These are phyloP conservation scores for Hyles lineata DNA, from an alignment of 2,888 invertebrate genomes.

Conservation along the genomic window DNA sequence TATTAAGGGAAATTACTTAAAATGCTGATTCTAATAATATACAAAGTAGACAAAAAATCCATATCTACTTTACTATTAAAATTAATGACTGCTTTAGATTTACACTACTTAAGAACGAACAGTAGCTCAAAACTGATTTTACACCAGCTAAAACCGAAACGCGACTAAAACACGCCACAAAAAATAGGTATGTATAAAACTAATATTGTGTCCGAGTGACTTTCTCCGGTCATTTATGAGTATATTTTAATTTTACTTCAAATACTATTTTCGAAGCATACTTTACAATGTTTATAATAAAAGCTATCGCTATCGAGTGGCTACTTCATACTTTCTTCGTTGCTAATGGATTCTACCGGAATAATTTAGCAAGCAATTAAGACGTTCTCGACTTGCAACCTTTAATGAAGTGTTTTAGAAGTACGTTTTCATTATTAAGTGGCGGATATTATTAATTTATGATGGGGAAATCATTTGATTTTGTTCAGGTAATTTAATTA, in stretches of 20 bases:
- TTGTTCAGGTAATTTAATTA: constrained; percentile 4
- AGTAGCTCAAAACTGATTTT: too few relatives aligned
- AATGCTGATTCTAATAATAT: too few relatives aligned
- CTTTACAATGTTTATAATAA: constrained; percentile 23
- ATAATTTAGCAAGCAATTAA: constrained; percentile 32
- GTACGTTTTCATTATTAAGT: constrained; percentile 21
- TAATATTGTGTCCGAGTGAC: too few relatives aligned
- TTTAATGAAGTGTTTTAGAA: constrained; percentile 28
- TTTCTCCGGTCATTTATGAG: too few relatives aligned
- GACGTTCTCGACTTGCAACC: constrained; percentile 21
- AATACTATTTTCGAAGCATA: background rate
- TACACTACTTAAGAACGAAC: too few relatives aligned
- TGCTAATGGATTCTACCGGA: constrained; percentile 31
- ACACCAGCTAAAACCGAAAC: too few relatives aligned
- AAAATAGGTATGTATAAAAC: too few relatives aligned
- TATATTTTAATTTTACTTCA: background rate
- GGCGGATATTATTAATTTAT: constrained; percentile 8
- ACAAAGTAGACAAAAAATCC: too few relatives aligned
- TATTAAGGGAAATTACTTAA: too few relatives aligned
- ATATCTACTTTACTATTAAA: too few relatives aligned
- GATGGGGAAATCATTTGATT: constrained; percentile 5
- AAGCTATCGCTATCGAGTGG: constrained; percentile 30
- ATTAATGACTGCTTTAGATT: too few relatives aligned
- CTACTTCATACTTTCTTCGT: constrained; percentile 17
- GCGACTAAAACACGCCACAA: too few relatives aligned